Evolutionary conservation across 2,113 vertebrate species (phyloP).

Genomic region (Hydrolagus affinis): DNA sequence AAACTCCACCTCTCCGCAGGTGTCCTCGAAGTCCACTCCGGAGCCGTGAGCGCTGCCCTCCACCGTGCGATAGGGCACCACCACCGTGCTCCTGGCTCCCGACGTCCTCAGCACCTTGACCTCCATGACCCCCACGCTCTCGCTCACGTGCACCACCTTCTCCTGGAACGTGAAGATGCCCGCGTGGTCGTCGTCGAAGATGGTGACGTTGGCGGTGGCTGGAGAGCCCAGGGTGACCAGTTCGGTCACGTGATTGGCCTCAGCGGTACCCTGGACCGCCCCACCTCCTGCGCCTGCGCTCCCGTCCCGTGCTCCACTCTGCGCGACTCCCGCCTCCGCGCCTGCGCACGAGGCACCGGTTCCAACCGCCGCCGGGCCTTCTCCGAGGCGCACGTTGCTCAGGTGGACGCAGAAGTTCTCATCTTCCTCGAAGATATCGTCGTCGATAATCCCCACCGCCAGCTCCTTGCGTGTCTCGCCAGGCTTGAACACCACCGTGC

Average conservation of each 20-base stretch:
- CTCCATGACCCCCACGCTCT: conserved; percentile 87
- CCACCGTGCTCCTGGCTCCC: conserved; percentile 81
- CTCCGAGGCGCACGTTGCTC: conserved; percentile 54
- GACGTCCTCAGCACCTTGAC: conserved; percentile 81
- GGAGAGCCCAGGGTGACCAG: conserved; percentile 70
- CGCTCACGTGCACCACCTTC: conserved; percentile 68
- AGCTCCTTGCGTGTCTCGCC: conserved; percentile 87
- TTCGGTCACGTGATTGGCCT: conserved; percentile 49
- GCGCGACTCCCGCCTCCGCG: conserved; percentile 2
- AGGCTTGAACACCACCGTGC: conserved; percentile 75
- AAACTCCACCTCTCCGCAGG: conserved; percentile 83
- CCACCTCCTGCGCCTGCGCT: too few species aligned
- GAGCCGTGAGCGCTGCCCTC: conserved; percentile 86
- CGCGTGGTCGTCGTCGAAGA: conserved; percentile 88
- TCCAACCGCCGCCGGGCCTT: background rate
- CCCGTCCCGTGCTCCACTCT: background rate
- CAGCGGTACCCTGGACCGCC: too few species aligned
- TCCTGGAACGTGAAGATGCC: conserved; percentile 94
- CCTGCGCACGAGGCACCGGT: too few species aligned
- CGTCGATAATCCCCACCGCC: conserved; percentile 79
- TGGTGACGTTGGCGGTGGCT: conserved; percentile 74
- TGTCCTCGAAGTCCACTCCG: conserved; percentile 94
- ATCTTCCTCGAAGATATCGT: conserved; percentile 94
- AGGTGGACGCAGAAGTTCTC: conserved; percentile 91
- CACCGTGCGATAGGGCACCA: conserved; percentile 80